Base-by-base conservation (phyloP, 2,113 vertebrate species). In the Melierax canorus region DNA sequence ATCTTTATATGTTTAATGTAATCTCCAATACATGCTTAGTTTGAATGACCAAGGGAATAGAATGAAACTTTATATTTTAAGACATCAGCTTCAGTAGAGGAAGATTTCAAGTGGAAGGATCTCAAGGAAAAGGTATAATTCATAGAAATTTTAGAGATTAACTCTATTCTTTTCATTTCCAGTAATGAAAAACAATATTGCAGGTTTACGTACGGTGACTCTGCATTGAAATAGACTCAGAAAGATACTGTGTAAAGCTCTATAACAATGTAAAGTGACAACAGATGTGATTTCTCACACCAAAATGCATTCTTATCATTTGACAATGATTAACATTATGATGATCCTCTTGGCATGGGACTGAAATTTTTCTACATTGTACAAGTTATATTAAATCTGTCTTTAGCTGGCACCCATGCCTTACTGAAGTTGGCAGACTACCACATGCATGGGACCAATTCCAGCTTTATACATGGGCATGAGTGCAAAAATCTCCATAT, bases 201-300 rank as follows among this genome's bases (percentile, higher is more conserved):
- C 41, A 72, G 22, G 15, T 89, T 95, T 91, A 72, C 30, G 45
- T 92, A 67, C 4, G 7, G 79, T 74, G 64, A 74, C 34, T 90
- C 56, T 78, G 34, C 83, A 81, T 60, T 64, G 73, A 94, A 95
- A 68, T 32, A 86, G 68, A 63, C 83, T 84, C 30, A 77, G 63
- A 94, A 81, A 95, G 73, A 63, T 51, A 46, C 51, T 60, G 30
- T 56, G 66, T 72, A 88, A 68, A 94, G 43, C 68, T 84, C 46
- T 81, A 2, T 84, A 86, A 67, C 62, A 81, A 68, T 36, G 56
- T 95, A 92, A 95, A 85, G 86, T 89, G 77, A 87, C 73, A 97
- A 95, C 88, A 96, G 95, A 97, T 95, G 96, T 87, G 86, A 92
- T 95, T 91, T 92, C 80, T 94, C 83, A 68, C 87, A 95, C 71